Base-by-base conservation (phyloP, 2,797 vertebrate species). In the Streptopelia turtur region DNA sequence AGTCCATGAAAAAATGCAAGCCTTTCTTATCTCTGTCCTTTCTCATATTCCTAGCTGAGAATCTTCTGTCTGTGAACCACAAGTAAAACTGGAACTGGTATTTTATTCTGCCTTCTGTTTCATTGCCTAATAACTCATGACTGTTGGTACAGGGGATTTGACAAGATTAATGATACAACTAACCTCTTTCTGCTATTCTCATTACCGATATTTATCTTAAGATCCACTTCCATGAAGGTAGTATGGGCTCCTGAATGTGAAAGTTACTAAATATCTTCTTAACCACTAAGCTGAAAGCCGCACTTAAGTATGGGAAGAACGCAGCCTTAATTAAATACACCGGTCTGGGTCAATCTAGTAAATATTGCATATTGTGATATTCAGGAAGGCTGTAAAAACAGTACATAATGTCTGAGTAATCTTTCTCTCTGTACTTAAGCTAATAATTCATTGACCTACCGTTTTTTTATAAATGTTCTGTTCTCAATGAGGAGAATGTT, bases 141-240 rank as follows among this genome's bases (percentile, higher is more conserved):
- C 85, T 82, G 72, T 77, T 69, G 53, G 50, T 83, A 68, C 49
- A 68, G 57, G 57, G 23, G 70, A 74, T 86, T 92, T 90, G 71
- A 87, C 89, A 96, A 68, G 92, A 91, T 90, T 87, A 86, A 92
- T 94, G 78, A 41, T 56, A 83, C 17, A 63, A 31, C 49, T 87
- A 90, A 87, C 68, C 50, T 83, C 55, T 93, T 74, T 90, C 49
- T 90, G n/a, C 56, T 89, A 33, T 57, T 78, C 53, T 92, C 61
- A 83, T 92, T 94, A 83, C 86, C 16, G 56, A 56, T 93, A 84
- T 89, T 92, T 93, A 88, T 94, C 63, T 90, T 80, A 66, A 90
- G 95, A 92, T 92, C 63, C 39, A 55, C 75, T 93, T 85, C 83
- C 33, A 63, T 77, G 45, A 68, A 60, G 23, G 35, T 66, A 50